Base-by-base conservation (phyloP, 2,888 invertebrate genomes). In the Hypolimnas misippus region DNA sequence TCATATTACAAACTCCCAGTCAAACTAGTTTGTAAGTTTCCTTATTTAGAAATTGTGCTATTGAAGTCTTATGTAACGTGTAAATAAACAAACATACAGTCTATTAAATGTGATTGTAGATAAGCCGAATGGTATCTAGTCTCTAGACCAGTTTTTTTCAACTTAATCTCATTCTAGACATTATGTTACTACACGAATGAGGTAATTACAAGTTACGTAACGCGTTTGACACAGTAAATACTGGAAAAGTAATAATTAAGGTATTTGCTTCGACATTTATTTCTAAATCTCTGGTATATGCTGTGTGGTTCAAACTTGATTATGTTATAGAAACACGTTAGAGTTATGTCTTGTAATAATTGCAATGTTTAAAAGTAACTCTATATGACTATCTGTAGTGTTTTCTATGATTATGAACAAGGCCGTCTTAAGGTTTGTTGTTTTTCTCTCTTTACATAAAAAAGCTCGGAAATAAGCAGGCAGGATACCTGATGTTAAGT, bases 201-300 rank as follows among this genome's bases (percentile, higher is more conserved):
- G 12, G 21, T 21, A 46, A 49, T 49, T 49, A 29, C 7, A 49
- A 0, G 7, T 29, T 29, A 49, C 25, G 14, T 29, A 49, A 25
- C 3, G 8, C 10, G 0, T 29, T 25, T 46, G 46, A 46, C 21
- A 49, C n/a, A 14, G 25, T 29, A 14, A 49, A 49, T 7, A 29
- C 19, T 0, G 14, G n/a, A 25, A 14, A 49, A 29, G 49, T 29
- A 29, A 29, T 49, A 49, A 29, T 25, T 49, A 29, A 8, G 14
- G 8, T 29, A 29, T 49, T 49, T n/a, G 14, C 14, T 49, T 25
- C 14, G 49, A 49, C 8, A 49, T 10, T 29, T 49, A 49, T 49
- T 49, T 14, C 8, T 49, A 29, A 49, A 8, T 29, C n/a, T 3
- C 3, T 12, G 3, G 44, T 5, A n/a, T 21, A n/a, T 12, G 19